Conservation (phyloP, 2,113 vertebrate species). For the Chrysochloris asiatica region DNA sequence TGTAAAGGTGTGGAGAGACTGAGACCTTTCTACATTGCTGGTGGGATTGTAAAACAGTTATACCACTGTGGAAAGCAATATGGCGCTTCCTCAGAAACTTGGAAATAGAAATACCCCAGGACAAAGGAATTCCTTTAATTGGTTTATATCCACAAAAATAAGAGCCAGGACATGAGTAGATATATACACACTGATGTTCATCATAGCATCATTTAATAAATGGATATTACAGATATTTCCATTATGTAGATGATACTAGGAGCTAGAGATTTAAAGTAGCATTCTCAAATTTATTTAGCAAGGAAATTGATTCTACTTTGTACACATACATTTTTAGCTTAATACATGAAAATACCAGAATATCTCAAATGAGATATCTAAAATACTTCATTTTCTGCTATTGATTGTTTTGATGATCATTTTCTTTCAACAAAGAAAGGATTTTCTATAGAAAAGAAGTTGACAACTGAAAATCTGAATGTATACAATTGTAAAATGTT, state of each 20-base stretch:
- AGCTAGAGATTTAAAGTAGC: not conserved
- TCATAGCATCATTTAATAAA: no score
- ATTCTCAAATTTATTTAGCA: not conserved
- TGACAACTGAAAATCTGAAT: not conserved
- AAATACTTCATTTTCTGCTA: not conserved
- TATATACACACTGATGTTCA: no score
- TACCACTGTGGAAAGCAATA: no score
- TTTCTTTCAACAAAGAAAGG: not conserved
- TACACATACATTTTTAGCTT: not conserved
- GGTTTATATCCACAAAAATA: no score
- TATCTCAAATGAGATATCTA: conserved; percentile 30
- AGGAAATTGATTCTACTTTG: no score
- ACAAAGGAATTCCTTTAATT: no score
- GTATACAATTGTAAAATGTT: not conserved
- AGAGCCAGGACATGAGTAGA: no score
- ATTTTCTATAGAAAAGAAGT: not conserved
- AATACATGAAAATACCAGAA: not conserved
- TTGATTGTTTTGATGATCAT: not conserved
- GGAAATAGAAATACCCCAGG: no score
- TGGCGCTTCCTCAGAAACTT: no score
- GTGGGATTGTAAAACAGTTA: no score
- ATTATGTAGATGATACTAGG: not conserved
- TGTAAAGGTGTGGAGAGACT: no score
- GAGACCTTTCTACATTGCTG: no score
- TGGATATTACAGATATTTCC: not conserved